Conservation (phyloP, 1,140 invertebrate species). For the Brachionus rotundiformis region DNA sequence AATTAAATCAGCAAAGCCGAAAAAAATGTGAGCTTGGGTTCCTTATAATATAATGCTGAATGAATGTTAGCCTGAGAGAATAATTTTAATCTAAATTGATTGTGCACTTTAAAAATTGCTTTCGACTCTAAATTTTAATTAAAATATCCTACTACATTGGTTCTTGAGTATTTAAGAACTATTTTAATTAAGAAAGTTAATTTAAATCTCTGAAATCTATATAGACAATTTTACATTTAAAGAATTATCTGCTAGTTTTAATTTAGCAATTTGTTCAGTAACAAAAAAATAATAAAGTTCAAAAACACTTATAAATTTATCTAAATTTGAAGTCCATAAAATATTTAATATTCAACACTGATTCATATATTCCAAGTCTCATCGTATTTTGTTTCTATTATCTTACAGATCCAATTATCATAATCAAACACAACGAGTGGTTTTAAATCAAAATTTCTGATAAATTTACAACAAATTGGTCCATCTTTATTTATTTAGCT, state of each 20-base stretch:
- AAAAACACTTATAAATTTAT: slow-evolving; percentile 22
- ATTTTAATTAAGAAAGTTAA: background rate
- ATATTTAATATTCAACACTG: background rate
- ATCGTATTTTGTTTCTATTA: background rate
- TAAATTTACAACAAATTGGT: background rate
- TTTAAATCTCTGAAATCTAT: background rate
- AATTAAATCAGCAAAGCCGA: no score
- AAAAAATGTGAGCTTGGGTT: no score
- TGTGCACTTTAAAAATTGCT: background rate
- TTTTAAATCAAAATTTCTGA: slow-evolving; percentile 29
- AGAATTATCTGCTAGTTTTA: no score
- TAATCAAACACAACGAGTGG: slow-evolving; percentile 26
- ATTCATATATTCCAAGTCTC: slow-evolving; percentile 6
- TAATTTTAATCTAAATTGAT: background rate
- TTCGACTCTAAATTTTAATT: background rate
- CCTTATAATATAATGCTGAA: background rate
- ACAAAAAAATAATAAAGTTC: background rate
- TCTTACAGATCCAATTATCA: slow-evolving; percentile 13
- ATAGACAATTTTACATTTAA: background rate
- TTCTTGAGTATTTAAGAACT: slow-evolving; percentile 3
- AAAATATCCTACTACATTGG: background rate
- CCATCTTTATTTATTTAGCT: background rate
- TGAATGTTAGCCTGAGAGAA: background rate
- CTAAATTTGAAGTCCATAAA: slow-evolving; percentile 17
- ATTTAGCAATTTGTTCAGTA: background rate